Evolutionary conservation across 2,797 vertebrate species (phyloP), one percentile per base, ranked within the genome.

Genomic region (Hypotaenidia okinawae): DNA sequence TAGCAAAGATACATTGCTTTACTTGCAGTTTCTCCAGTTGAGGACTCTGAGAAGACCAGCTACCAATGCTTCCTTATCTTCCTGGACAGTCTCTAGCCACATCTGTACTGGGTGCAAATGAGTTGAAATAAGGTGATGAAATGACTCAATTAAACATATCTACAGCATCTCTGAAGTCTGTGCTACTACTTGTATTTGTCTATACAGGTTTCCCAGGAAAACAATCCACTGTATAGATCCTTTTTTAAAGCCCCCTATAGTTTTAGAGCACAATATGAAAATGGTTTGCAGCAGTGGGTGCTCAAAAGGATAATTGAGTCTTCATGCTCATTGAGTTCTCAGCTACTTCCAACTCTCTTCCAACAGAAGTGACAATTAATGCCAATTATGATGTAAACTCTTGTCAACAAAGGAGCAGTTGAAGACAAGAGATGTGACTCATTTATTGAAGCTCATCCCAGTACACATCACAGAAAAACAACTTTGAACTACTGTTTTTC

Each of bases 351-450:
- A 45, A 87, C 16, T 21, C 87, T 18, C 32, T 69, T 76, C 57
- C 64, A 77, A 82, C 47, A 70, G 35, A 93, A 86, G 24, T 67
- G 63, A 54, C 84, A 90, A 54, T 96, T 94, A 96, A 17, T 76
- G 77, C 87, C 58, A 76, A 77, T 88, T 75, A 70, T 91, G 58
- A 74, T 90, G 73, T 90, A 90, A 93, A 75, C 33, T 52, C 37
- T 39, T 84, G 66, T 89, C 64, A 64, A 68, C 58, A 75, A 93
- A 87, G 32, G 57, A 77, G 58, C 76, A 63, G 62, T 61, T 84
- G 67, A 90, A 89, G 22, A 23, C 47, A 47, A 47, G 68, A 92
- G 72, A 63, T 77, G 47, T 0, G 2, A 73, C 45, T 85, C 51
- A 4, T 92, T 94, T 88, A 74, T 52, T 75, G 63, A 87, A 93